These are phyloP conservation scores for Drosophila nigromelanica DNA, from an alignment of 1,140 invertebrate genomes.

Conservation along the genomic window DNA sequence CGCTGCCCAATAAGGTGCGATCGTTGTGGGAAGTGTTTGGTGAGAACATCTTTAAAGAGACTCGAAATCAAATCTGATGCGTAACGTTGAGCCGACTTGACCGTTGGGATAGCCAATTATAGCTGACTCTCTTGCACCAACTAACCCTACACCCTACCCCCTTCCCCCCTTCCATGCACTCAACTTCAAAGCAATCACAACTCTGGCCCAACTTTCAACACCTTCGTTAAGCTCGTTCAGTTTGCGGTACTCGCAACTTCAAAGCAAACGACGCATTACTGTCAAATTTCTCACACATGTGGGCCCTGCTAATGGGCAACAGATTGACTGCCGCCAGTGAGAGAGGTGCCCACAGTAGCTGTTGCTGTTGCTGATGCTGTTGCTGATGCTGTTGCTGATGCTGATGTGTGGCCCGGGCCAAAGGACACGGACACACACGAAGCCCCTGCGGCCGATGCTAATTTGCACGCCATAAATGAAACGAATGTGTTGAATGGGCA, in stretches of 20 bases:
- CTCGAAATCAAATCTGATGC: not conserved
- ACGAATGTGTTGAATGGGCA: conserved; percentile 72
- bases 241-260: conserved; percentile 52
- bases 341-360: conserved; percentile 32
- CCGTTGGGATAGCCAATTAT: conserved; percentile 1
- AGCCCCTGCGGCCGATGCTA: conserved; percentile 69
- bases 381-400: not conserved
- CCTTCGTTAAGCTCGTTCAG: conserved; percentile 14
- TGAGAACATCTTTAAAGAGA: conserved; percentile 3
- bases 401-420: conserved; percentile 44
- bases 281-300: conserved; percentile 72
- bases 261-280: conserved; percentile 64
- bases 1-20: conserved; percentile 38
- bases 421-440: conserved; percentile 73
- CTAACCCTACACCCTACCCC: not conserved
- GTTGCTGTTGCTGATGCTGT: not conserved
- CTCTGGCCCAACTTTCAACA: conserved; percentile 57
- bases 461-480: conserved; percentile 82
- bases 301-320: conserved; percentile 58
- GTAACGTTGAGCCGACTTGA: too few species aligned
- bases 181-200: conserved; percentile 16
- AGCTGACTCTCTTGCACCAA: not conserved
- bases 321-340: conserved; percentile 40
- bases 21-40: conserved; percentile 17
- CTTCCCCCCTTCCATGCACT: conserved; percentile 4